Percentiles rank a stretch among this genome's conserved stretches.
These are phyloP conservation scores for Eolophus roseicapilla DNA, from an alignment of 2,113 vertebrate genomes.

Conservation along the genomic window DNA sequence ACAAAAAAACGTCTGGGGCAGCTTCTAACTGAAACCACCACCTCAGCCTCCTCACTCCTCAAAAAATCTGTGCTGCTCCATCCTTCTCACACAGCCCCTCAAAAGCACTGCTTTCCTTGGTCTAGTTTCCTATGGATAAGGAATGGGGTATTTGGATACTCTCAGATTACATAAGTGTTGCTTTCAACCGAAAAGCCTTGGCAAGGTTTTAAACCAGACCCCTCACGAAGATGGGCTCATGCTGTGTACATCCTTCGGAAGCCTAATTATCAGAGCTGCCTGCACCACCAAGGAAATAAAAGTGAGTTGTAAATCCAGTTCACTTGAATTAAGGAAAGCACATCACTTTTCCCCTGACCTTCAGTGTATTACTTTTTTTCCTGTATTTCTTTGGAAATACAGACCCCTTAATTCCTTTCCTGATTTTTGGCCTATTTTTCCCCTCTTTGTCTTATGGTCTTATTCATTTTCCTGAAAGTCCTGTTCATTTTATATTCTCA, in stretches of 20 bases:
- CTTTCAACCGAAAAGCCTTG: background rate
- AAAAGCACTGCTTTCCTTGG: background rate
- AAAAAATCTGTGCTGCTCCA: accelerated
- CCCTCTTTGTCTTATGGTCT: background rate
- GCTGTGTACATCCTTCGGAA: background rate
- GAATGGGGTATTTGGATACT: background rate
- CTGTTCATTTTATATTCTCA: background rate
- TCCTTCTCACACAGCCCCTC: accelerated
- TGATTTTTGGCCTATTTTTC: background rate
- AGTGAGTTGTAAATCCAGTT: background rate
- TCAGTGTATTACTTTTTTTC: background rate
- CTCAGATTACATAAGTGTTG: background rate
- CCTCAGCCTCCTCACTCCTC: accelerated
- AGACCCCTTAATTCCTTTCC: background rate
- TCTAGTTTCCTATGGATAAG: background rate
- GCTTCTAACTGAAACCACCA: background rate
- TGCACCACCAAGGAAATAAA: accelerated
- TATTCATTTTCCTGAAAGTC: background rate
- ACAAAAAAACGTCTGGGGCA: background rate
- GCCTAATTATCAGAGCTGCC: background rate
- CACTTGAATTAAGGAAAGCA: background rate
- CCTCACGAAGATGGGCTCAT: accelerated
- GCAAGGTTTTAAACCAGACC: background rate
- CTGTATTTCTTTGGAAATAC: background rate
- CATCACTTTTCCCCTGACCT: background rate